Base-by-base conservation (phyloP, 2,888 invertebrate genomes). In the Parnassius glacialis region DNA sequence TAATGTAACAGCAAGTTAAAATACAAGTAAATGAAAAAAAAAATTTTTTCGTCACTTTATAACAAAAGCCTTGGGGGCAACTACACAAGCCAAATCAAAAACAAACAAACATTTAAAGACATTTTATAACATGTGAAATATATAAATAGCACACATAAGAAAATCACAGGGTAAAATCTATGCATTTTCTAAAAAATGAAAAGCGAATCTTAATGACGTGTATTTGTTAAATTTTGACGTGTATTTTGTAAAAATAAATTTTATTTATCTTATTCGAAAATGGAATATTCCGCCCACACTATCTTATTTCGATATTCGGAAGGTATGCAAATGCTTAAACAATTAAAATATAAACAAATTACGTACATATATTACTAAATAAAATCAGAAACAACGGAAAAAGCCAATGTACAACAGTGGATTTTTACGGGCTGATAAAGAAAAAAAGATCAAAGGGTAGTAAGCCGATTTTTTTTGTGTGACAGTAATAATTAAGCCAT, bases 1-100 rank as follows among this genome's bases (percentile, higher is more conserved):
- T 73, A 66, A 66, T 62, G 58, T 67, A 71, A 69, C 73, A 68
- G 69, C 69, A 68, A 69, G 67, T 71, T 64, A 64, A 68, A 34
- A 34, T 34, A 70, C 64, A 73, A 57, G 55, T 43, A 57, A 13
- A 54, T 41, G 20, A 25, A 55, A 68, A 67, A 68, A 65, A 70
- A 62, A 1, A 12, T 9, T 48, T 52, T 69, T 54, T 64, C 61
- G 5, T 34, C n/a, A n/a, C n/a, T 45, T 45, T n/a, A 45, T 44
- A 53, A 10, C 16, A 25, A 34, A 66, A 66, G 63, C 55, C 50
- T 52, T 13, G 25, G 50, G 51, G 44, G 51, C 51, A 58, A 52
- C 59, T 53, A 64, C 50, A 48, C n/a, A 57, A 57, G 57, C 57
- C 10, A 64, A 63, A 44, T 47, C 45, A 12, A 16, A 57, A 45